A percentile compares a stretch with the other conserved stretches of the same genome.
Conservation (phyloP, 2,797 vertebrate species). For the Selene dorsalis region DNA sequence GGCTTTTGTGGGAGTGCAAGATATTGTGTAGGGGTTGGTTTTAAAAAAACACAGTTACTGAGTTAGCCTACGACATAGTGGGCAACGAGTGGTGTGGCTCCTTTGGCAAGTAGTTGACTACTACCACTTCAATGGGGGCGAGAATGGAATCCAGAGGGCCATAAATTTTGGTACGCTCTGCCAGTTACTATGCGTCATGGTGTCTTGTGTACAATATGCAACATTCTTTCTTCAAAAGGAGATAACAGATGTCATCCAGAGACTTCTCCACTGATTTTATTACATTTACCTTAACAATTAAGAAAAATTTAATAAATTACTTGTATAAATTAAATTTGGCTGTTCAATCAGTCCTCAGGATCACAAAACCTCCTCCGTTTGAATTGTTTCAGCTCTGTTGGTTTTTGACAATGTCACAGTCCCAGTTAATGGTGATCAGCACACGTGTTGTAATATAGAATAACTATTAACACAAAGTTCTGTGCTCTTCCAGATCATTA, state of each 20-base stretch:
- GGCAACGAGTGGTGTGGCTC: conserved; percentile 27
- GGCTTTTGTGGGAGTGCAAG: conserved; percentile 69
- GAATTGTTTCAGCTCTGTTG: not conserved
- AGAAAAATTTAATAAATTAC: too few relatives aligned
- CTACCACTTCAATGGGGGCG: not conserved
- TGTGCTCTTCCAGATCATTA: conserved; percentile 4
- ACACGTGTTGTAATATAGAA: not conserved
- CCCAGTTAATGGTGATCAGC: not conserved
- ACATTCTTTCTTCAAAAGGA: not conserved
- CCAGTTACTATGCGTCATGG: not conserved
- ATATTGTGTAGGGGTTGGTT: conserved; percentile 47
- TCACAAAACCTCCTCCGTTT: not conserved
- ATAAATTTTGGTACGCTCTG: not conserved
- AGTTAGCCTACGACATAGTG: conserved; percentile 50
- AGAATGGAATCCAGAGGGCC: conserved; percentile 13
- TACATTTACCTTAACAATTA: not conserved
- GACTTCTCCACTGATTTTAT: not conserved
- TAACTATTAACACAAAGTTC: conserved; percentile 4
- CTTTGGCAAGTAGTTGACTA: conserved; percentile 21
- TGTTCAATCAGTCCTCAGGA: not conserved
- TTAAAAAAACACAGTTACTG: conserved; percentile 41
- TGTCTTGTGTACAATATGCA: not conserved
- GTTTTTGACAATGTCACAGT: not conserved
- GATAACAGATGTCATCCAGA: not conserved
- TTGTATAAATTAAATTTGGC: too few relatives aligned